These are phyloP conservation scores for Vanessa atalanta DNA, from an alignment of 1,140 invertebrate genomes.

Conservation along the genomic window DNA sequence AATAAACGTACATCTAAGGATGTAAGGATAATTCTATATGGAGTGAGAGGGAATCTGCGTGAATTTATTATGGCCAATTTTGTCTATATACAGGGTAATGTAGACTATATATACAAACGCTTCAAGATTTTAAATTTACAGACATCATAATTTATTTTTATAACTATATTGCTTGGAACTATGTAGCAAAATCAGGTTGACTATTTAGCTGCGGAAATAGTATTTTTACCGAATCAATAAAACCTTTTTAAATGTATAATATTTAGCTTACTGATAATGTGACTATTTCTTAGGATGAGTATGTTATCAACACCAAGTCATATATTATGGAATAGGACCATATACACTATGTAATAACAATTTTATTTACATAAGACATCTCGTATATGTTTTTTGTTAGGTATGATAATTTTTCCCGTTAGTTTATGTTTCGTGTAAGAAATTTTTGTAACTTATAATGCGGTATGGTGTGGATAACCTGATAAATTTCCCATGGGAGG, in stretches of 20 bases:
- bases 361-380: neutral
- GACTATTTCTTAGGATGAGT: no score
- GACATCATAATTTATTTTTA: neutral
- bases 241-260: no score
- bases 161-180: neutral
- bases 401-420: neutral
- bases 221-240: no score
- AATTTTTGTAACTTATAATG: neutral
- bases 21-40: slow-evolving; percentile 33
- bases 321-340: no score
- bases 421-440: neutral
- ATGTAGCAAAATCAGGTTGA: neutral
- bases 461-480: slow-evolving; percentile 14
- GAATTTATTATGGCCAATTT: slow-evolving; percentile 32
- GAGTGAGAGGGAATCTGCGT: slow-evolving; percentile 26
- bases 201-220: no score
- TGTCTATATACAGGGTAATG: slow-evolving; percentile 30
- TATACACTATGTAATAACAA: neutral
- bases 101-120: neutral
- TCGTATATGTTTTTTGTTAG: neutral
- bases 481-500: slow-evolving; percentile 56
- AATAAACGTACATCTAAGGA: slow-evolving; percentile 40
- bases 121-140: neutral
- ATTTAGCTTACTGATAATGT: no score
- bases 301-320: no score